Evolutionary conservation across 2,113 vertebrate species (phyloP).

Genomic region (Heliornis fulica): DNA sequence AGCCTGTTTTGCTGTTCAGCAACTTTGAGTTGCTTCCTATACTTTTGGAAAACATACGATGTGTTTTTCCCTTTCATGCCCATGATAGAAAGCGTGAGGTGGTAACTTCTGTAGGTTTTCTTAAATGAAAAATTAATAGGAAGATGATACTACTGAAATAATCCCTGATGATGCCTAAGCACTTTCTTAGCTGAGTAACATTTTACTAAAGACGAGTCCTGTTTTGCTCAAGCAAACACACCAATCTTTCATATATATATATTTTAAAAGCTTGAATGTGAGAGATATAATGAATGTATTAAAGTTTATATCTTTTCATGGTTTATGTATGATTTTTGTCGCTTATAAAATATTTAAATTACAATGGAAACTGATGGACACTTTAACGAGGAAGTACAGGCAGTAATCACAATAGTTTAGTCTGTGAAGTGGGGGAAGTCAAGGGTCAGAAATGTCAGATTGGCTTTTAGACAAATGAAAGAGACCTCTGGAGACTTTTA

Average conservation of each 20-base stretch:
- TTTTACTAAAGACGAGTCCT: conserved; percentile 48
- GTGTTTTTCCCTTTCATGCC: conserved; percentile 54
- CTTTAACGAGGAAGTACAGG: conserved; percentile 72
- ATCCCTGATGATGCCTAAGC: conserved; percentile 16
- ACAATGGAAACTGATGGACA: conserved; percentile 62
- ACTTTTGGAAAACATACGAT: conserved; percentile 45
- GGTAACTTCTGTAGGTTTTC: conserved; percentile 47
- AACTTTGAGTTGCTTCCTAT: conserved; percentile 59
- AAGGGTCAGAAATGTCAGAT: conserved; percentile 75
- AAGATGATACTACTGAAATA: conserved; percentile 47
- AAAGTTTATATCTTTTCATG: conserved; percentile 53
- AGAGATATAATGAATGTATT: conserved; percentile 36
- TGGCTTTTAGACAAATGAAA: conserved; percentile 66
- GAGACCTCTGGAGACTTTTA: conserved; percentile 48
- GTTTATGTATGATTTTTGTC: conserved; percentile 52
- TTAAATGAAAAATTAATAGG: conserved; percentile 22
- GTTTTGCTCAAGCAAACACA: conserved; percentile 51
- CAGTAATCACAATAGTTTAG: conserved; percentile 61
- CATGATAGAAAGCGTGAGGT: conserved; percentile 10
- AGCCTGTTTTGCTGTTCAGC: conserved; percentile 55
- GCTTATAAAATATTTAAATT: conserved; percentile 71
- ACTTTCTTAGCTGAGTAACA: conserved; percentile 27
- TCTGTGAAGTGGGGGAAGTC: conserved; percentile 67
- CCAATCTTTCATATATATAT: not conserved
- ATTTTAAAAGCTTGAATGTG: not conserved